These are phyloP conservation scores for Portunus trituberculatus DNA, from an alignment of 1,140 invertebrate species.

Conservation along the genomic window DNA sequence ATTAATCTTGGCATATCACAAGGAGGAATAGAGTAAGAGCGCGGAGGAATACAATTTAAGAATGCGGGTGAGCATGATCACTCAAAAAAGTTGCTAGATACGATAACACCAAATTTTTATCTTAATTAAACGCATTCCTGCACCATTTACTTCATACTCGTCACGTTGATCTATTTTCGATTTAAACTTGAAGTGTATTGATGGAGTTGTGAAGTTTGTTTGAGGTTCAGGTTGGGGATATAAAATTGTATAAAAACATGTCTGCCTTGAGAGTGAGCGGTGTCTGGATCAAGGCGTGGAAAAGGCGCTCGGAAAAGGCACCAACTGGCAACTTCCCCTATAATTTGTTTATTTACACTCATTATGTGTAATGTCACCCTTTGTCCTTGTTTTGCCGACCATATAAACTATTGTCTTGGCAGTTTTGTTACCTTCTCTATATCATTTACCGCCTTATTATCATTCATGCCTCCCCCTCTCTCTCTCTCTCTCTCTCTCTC, in stretches of 20 bases:
- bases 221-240: background rate
- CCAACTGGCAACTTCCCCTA: constrained; percentile 36
- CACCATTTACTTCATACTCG: background rate
- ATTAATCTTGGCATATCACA: no score
- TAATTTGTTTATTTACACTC: constrained; percentile 69
- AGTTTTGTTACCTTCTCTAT: no score
- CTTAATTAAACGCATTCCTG: background rate
- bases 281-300: constrained; percentile 32
- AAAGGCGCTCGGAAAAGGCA: background rate
- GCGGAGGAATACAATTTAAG: constrained; percentile 66
- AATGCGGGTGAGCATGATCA: constrained; percentile 71
- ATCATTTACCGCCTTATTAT: no score
- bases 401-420: background rate
- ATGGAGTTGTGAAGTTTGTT: background rate
- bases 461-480: no score
- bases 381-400: background rate
- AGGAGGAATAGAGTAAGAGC: background rate
- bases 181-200: no score
- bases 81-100: constrained; percentile 34
- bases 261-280: constrained; percentile 70
- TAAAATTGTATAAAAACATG: constrained; percentile 57
- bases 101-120: background rate
- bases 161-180: background rate
- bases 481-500: no score
- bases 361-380: background rate